A percentile compares a stretch with the other conserved stretches of the same genome.
These are phyloP conservation scores for Naso thynnoides DNA, from an alignment of 2,797 vertebrate genomes.

Conservation along the genomic window DNA sequence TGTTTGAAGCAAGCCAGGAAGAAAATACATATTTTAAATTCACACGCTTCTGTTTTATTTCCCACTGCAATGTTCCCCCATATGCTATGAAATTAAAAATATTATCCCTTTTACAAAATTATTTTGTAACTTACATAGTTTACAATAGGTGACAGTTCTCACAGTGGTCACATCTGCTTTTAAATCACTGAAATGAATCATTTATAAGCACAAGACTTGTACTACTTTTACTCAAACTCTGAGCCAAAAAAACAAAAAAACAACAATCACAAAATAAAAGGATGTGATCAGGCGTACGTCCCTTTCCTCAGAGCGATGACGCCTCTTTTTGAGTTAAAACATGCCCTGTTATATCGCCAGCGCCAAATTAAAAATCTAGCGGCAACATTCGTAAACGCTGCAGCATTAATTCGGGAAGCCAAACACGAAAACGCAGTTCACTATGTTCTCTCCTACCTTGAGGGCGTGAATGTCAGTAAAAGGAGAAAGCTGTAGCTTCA, in stretches of 20 bases:
- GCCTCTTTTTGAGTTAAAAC: too few species aligned
- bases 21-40: conserved; percentile 19
- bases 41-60: conserved; percentile 6
- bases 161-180: conserved; percentile 21
- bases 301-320: too few species aligned
- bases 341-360: too few species aligned
- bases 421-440: too few species aligned
- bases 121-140: background rate
- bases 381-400: too few species aligned
- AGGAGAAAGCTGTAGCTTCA: too few species aligned
- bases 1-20: conserved; percentile 25
- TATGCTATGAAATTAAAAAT: conserved; percentile 28
- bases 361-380: too few species aligned
- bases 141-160: conserved; percentile 1
- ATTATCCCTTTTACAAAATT: conserved; percentile 48
- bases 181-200: background rate
- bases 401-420: too few species aligned
- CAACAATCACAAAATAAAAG: background rate
- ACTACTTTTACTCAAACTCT: background rate
- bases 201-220: background rate
- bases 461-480: too few species aligned
- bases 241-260: background rate
- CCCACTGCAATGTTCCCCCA: background rate
- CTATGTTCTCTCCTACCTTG: too few species aligned
- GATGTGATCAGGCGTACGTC: too few species aligned